Evolutionary conservation across 1,140 invertebrate genomes (phyloP), one percentile per base, ranked within the genome.

Genomic region (Ylistrum balloti): DNA sequence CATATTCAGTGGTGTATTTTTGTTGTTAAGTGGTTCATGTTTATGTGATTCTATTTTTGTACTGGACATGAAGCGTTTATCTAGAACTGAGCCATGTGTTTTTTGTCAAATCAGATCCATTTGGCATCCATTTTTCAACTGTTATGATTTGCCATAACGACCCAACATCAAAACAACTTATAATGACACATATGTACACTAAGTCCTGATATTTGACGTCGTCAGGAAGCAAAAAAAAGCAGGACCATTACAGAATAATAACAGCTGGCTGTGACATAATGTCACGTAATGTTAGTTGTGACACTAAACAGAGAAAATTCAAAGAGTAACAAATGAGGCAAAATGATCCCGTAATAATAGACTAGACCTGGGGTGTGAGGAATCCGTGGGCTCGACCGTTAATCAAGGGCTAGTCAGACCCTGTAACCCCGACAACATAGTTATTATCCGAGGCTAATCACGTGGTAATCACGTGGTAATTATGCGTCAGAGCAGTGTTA

Each of bases 391-490:
- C 5, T 74, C 56, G 1, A 74, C 56, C n/a, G 56, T 28, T 28
- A 74, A 74, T n/a, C 45, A n/a, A 17, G 5, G 22, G 56, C 56
- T 74, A 74, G 11, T 22, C 56, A 74, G 56, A 74, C 56, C 28
- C 22, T 5, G 56, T n/a, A 74, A 74, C 56, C 56, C n/a, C 15
- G 1, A 17, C 56, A 74, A 5, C 0, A 74, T 28, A 28, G n/a
- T 74, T 28, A 74, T 74, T 74, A 74, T 48, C 45, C 11, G 11
- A 22, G 2, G 45, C 15, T 48, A 48, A 48, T 48, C 45, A 48
- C 45, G 45, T 48, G 45, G 15, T 48, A 48, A 48, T 74, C 56
- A 74, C 56, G 56, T 74, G 56, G 22, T 74, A n/a, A 74, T 74
- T 28, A 74, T n/a, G 56, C 17, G 56, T 28, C 56, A 74, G 7